phyloP scores from a whole-genome alignment of 2,113 vertebrate species.

The Trogon melanurus region DNA sequence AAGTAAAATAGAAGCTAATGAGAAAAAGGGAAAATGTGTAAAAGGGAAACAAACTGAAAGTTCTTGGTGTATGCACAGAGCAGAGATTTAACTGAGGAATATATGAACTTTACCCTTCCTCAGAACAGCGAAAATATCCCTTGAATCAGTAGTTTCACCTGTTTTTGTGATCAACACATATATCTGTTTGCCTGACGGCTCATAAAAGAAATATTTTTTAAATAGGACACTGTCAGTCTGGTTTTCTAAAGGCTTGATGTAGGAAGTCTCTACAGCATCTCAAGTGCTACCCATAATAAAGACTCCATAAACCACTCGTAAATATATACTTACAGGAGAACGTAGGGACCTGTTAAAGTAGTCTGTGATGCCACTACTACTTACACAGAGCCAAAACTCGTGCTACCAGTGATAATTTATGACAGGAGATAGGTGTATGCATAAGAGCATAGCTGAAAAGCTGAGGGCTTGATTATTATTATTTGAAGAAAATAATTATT shows the following conservation, averaged over 20 bases:
- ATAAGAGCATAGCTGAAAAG: not conserved
- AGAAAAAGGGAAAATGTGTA: not conserved
- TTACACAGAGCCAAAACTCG: not conserved
- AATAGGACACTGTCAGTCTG: not conserved
- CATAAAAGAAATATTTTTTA: not conserved
- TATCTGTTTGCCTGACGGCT: not conserved
- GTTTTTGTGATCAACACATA: not conserved
- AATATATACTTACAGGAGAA: not conserved
- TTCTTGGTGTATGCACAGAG: rapidly evolving
- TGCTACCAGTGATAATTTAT: not conserved
- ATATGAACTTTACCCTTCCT: not conserved
- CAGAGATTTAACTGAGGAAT: not conserved
- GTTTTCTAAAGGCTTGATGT: not conserved
- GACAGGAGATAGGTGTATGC: not conserved
- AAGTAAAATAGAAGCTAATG: not conserved
- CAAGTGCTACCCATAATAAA: not conserved
- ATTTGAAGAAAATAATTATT: not conserved
- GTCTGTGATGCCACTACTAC: not conserved
- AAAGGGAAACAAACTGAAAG: not conserved
- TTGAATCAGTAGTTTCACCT: not conserved
- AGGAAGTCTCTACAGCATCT: not conserved
- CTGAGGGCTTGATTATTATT: not conserved
- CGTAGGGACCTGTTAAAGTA: not conserved
- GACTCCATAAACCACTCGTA: not conserved
- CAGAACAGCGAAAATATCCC: not conserved